Conservation (phyloP, 2,888 invertebrate species). For the Cataglyphis cursor region DNA sequence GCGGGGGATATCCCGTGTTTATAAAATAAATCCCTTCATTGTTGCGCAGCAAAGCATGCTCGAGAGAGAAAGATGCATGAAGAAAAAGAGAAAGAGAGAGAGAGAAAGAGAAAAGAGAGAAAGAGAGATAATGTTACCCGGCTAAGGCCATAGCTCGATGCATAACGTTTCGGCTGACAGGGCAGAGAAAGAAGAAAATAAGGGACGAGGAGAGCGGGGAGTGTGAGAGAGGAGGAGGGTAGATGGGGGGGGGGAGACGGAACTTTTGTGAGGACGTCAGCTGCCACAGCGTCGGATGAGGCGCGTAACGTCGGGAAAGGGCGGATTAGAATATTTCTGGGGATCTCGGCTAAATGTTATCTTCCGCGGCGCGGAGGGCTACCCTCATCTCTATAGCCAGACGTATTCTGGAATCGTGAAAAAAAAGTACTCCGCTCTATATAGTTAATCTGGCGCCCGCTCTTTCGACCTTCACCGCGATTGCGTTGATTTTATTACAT, state of each 20-base stretch:
- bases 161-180: conserved; percentile 69
- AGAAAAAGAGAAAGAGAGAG: conserved; percentile 41
- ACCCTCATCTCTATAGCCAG: conserved; percentile 53
- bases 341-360: conserved; percentile 80
- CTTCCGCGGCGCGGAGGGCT: conserved; percentile 68
- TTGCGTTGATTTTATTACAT: conserved; percentile 63
- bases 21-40: conserved; percentile 83
- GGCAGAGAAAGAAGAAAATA: conserved; percentile 41
- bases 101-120: neutral
- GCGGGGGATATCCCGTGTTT: conserved; percentile 80
- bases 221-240: conserved; percentile 10
- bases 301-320: conserved; percentile 79
- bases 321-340: conserved; percentile 83
- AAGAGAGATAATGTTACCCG: conserved; percentile 24
- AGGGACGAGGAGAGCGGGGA: conserved; percentile 22
- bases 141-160: conserved; percentile 60
- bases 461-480: conserved; percentile 64
- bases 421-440: conserved; percentile 28
- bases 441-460: conserved; percentile 66
- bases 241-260: conserved; percentile 20
- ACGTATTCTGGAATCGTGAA: conserved; percentile 59
- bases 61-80: conserved; percentile 22
- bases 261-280: conserved; percentile 84
- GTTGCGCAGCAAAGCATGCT: conserved; percentile 74
- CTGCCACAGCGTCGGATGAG: conserved; percentile 77